Evolutionary conservation across 2,113 vertebrate species (phyloP), one percentile per base, ranked within the genome.

Genomic region (Acrocephalus kingi): DNA sequence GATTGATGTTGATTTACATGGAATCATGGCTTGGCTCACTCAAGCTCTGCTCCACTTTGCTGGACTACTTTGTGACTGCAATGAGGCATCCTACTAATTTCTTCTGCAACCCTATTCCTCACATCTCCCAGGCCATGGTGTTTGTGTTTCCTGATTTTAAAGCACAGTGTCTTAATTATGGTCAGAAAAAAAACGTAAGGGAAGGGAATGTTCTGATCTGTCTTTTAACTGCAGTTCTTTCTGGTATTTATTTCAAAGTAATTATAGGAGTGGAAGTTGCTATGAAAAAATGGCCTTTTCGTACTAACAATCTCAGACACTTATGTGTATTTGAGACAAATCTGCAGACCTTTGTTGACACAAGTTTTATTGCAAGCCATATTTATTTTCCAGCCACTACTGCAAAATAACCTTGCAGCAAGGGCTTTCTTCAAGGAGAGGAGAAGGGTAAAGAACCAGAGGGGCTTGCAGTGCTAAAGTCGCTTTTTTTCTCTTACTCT

Each of bases 161-260:
- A 92, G 58, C 64, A 61, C 17, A 35, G 64, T 76, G 66, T 87
- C 90, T 94, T 94, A 83, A 91, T 91, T 82, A 69, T 78, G 79
- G 92, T 92, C 82, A 90, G 67, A 64, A 68, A 76, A 84, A 63
- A 74, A 55, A 48, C 41, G 28, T 27, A 80, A 74, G 45, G 39
- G 81, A 93, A 77, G 46, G 15, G 45, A 93, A 69, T 63, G 58
- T 87, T 76, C 63, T 83, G 71, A 73, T 69, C 69, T 83, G 31
- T 91, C 48, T 90, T 92, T 71, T 78, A 82, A 92, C 51, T 96
- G 31, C 35, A 89, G 51, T 69, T 89, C 37, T 86, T 81, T 87
- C 83, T 92, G 35, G 72, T 82, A 80, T 95, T 92, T 93, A 76
- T 90, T 96, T 95, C 68, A 69, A 90, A 95, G 52, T 76, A 94